Evolutionary conservation across 2,113 vertebrate species (phyloP).

Genomic region (Salvelinus fontinalis): DNA sequence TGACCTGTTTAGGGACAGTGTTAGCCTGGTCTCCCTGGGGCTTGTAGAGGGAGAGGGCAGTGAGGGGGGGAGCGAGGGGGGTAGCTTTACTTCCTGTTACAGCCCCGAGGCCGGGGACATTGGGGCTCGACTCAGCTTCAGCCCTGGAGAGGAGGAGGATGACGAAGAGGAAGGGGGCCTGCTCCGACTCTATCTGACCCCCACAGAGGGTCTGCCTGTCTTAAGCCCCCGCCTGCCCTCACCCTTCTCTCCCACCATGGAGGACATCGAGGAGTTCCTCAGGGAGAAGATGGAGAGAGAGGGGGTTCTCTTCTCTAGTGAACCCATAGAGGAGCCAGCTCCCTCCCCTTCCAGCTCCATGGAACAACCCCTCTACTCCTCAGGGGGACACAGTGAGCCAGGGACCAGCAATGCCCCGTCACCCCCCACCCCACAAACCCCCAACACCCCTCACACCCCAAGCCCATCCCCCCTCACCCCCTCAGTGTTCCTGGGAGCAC

Average conservation of each 20-base stretch:
- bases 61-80: conserved; percentile 50
- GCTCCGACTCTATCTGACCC: conserved; percentile 55
- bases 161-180: conserved; percentile 25
- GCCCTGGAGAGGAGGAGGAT: conserved; percentile 54
- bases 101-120: conserved; percentile 57
- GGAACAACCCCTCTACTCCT: conserved; percentile 6
- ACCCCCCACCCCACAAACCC: neutral
- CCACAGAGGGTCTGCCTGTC: conserved; percentile 68
- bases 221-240: conserved; percentile 70
- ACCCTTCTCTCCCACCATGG: conserved; percentile 82
- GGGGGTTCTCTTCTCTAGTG: conserved; percentile 36
- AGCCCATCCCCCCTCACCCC: conserved; percentile 37
- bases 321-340: conserved; percentile 42
- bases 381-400: conserved; percentile 29
- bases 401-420: conserved; percentile 20
- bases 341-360: conserved; percentile 25
- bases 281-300: conserved; percentile 82
- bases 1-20: conserved; percentile 65
- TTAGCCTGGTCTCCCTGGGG: conserved; percentile 57
- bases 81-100: conserved; percentile 63
- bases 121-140: conserved; percentile 52
- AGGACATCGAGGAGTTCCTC: conserved; percentile 89
- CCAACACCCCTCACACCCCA: neutral
- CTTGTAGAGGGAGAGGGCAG: conserved; percentile 54
- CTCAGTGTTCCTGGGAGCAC: conserved; percentile 63